phyloP scores from a whole-genome alignment of 2,113 vertebrate genomes.

The Leucosticte australis region DNA sequence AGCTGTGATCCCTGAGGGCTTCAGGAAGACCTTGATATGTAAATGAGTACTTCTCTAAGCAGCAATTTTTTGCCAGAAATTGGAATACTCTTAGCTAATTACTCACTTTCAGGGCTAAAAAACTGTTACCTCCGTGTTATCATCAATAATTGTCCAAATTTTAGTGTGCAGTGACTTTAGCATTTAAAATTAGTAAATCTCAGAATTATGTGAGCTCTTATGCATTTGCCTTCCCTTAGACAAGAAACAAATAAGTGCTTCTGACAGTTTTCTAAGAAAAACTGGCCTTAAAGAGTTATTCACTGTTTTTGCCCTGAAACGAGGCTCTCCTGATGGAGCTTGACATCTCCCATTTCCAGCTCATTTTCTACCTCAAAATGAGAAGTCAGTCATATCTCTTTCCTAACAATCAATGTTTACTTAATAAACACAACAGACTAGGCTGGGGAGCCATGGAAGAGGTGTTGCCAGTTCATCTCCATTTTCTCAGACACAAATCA shows the following conservation, averaged over 20 bases:
- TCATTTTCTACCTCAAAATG: neutral
- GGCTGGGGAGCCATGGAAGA: neutral
- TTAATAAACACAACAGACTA: neutral
- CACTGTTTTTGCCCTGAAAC: neutral
- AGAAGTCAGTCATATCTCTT: neutral
- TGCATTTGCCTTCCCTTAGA: neutral
- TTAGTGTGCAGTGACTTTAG: neutral
- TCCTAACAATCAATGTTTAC: neutral
- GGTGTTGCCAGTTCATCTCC: neutral
- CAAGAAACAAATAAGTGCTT: neutral
- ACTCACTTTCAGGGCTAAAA: neutral
- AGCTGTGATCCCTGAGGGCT: neutral
- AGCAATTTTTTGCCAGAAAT: neutral
- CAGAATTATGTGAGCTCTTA: neutral
- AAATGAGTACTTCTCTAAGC: neutral
- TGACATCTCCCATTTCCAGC: neutral
- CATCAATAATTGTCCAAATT: neutral
- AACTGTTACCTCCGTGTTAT: neutral
- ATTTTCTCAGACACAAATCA: neutral
- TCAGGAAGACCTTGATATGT: neutral
- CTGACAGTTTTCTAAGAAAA: neutral
- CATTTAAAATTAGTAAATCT: neutral
- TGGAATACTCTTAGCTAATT: neutral
- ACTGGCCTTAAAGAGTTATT: neutral
- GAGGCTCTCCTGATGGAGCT: neutral